Conservation (phyloP, 2,797 vertebrate species). For the Myotis planiceps region DNA sequence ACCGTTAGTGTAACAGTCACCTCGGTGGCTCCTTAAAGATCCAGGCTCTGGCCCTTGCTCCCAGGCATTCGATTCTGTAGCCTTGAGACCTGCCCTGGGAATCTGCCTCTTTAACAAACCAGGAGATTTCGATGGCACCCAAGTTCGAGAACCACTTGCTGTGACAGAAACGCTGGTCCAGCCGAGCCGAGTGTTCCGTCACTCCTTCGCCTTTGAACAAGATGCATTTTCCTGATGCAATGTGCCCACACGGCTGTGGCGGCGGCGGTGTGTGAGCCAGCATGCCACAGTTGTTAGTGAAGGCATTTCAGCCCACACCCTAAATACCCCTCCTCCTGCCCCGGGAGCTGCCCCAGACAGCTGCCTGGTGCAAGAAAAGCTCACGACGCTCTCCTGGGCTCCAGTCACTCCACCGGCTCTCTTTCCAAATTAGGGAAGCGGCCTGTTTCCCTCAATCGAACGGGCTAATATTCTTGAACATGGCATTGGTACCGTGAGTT, state of each 20-base stretch:
- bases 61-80: background rate
- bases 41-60: background rate
- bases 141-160: background rate
- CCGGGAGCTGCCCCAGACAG: conserved; percentile 52
- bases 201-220: background rate
- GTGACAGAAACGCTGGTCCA: background rate
- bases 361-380: conserved; percentile 56
- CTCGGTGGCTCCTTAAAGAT: background rate
- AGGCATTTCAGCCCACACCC: conserved; percentile 65
- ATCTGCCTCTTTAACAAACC: background rate
- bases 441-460: background rate
- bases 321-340: conserved; percentile 41
- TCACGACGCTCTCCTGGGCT: background rate
- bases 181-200: background rate
- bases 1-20: background rate
- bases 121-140: background rate
- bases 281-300: conserved; percentile 54
- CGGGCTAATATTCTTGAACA: background rate
- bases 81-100: background rate
- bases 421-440: background rate
- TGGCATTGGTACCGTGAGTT: background rate
- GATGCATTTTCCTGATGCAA: conserved; percentile 16
- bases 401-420: background rate
- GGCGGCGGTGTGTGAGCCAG: background rate
- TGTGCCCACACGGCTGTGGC: conserved; percentile 47